phyloP scores from a whole-genome alignment of 2,113 vertebrate species.

The Dipodomys stephensi region DNA sequence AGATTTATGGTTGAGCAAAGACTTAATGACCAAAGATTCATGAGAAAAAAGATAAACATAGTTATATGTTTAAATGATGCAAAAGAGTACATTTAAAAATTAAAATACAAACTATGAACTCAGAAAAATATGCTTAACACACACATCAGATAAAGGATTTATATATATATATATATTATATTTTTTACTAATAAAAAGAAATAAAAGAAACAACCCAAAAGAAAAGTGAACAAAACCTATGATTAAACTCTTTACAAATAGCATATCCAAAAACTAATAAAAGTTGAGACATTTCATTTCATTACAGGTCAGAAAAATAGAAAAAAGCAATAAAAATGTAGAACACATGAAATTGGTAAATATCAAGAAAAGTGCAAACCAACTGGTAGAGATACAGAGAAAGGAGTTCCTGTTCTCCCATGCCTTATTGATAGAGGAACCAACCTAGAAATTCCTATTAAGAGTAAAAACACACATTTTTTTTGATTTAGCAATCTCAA shows the following conservation, averaged over 20 bases:
- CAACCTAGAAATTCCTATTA: not conserved
- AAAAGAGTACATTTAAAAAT: constrained; percentile 55
- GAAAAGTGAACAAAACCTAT: constrained; percentile 13
- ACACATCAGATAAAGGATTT: constrained; percentile 57
- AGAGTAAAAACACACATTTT: not conserved
- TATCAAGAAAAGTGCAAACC: not conserved
- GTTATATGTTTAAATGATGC: constrained; percentile 47
- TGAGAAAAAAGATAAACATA: constrained; percentile 37
- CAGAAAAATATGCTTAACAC: constrained; percentile 70
- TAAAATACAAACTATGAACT: constrained; percentile 43
- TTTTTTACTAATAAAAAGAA: constrained; percentile 8
- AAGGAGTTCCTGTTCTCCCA: not conserved
- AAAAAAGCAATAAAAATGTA: constrained; percentile 34
- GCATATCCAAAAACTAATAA: constrained; percentile 3
- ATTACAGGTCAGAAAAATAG: not conserved
- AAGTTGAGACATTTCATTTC: constrained; percentile 24
- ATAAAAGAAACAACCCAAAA: constrained; percentile 20
- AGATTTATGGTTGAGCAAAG: constrained; percentile 25
- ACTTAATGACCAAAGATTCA: constrained; percentile 39
- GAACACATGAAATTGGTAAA: not conserved
- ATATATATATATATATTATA: not conserved
- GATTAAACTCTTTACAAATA: constrained; percentile 37
- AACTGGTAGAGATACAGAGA: not conserved
- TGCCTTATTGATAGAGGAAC: not conserved
- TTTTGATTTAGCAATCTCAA: constrained; percentile 7